Conservation (phyloP, 2,888 invertebrate species). For the Dicycla oo region DNA sequence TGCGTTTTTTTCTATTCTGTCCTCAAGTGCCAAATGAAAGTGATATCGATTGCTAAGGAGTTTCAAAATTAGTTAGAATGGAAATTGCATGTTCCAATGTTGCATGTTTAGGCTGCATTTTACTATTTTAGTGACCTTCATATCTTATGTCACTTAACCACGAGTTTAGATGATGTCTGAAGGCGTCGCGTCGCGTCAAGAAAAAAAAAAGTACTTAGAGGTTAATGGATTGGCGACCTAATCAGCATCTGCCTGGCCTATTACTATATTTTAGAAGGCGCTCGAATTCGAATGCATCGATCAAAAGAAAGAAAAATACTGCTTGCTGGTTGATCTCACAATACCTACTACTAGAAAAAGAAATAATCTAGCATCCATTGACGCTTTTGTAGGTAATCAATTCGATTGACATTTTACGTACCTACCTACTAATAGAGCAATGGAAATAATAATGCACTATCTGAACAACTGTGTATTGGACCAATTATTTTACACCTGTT, state of each 20-base stretch:
- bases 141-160: conserved; percentile 12
- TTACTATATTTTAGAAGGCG: not conserved
- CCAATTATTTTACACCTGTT: conserved; percentile 47
- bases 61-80: conserved; percentile 43
- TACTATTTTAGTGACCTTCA: conserved; percentile 24
- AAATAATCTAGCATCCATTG: conserved; percentile 2
- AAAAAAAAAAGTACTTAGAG: not conserved
- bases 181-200: conserved; percentile 15
- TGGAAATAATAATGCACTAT: conserved; percentile 3
- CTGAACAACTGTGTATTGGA: conserved; percentile 3
- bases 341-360: not conserved
- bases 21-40: conserved; percentile 44
- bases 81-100: conserved; percentile 33
- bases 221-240: not conserved
- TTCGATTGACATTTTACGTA: not conserved
- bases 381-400: not conserved
- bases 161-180: conserved; percentile 11
- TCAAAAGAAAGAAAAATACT: not conserved
- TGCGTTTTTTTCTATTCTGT: conserved; percentile 24
- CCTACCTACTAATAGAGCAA: conserved; percentile 5
- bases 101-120: conserved; percentile 35
- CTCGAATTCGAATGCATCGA: too few species aligned
- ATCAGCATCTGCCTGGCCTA: conserved; percentile 4
- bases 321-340: not conserved
- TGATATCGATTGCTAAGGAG: conserved; percentile 22